Conservation (phyloP, 2,888 invertebrate genomes). For the Stenodema calcarata region DNA sequence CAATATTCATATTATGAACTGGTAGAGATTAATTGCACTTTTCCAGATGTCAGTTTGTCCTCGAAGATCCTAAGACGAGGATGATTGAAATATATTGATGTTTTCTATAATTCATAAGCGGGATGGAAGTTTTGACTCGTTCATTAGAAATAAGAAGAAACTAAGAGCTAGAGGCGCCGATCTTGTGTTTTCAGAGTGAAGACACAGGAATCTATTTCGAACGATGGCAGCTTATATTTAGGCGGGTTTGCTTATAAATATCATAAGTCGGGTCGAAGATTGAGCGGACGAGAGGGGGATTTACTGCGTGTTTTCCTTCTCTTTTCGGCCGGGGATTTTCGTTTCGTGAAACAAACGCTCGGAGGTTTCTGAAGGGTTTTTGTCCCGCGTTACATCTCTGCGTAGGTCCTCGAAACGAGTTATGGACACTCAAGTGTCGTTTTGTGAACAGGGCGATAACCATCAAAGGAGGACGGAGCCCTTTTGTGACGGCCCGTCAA, state of each 20-base stretch:
- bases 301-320: neutral
- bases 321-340: neutral
- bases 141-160: neutral
- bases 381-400: neutral
- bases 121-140: neutral
- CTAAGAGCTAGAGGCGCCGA: neutral
- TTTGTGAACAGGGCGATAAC: neutral
- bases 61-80: no score
- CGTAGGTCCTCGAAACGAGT: neutral
- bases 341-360: neutral
- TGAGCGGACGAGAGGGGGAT: neutral
- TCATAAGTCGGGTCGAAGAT: conserved; percentile 10
- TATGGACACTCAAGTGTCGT: neutral
- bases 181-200: conserved; percentile 5
- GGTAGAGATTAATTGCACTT: no score
- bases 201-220: conserved; percentile 19
- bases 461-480: neutral
- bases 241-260: conserved; percentile 15
- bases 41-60: no score
- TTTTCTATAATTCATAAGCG: no score
- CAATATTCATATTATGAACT: no score
- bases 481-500: neutral
- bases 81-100: no score
- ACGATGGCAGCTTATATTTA: conserved; percentile 11
- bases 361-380: neutral